These are phyloP conservation scores for Lamellibrachia luymesi DNA, from an alignment of 1,140 invertebrate genomes.

Conservation along the genomic window DNA sequence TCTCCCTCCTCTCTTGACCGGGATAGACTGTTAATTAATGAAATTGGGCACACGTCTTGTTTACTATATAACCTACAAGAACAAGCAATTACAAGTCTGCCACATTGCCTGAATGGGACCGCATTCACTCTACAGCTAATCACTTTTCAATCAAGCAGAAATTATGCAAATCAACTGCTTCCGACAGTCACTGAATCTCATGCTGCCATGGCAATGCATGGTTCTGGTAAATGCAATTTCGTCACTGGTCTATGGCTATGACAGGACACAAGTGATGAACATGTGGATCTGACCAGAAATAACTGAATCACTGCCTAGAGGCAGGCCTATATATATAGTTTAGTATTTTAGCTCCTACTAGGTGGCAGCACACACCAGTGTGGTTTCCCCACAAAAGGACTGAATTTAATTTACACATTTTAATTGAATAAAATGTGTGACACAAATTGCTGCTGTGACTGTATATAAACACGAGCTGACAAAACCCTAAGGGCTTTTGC, in stretches of 20 bases:
- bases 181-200: not conserved
- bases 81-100: not conserved
- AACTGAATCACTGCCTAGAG: not conserved
- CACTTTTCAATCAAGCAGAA: not conserved
- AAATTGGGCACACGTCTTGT: not conserved
- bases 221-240: not conserved
- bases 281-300: not conserved
- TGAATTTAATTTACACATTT: too few relatives aligned
- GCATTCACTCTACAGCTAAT: not conserved
- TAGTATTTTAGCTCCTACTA: not conserved
- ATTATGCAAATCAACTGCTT: constrained; percentile 1
- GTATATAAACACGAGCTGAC: too few relatives aligned
- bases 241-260: not conserved
- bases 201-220: not conserved
- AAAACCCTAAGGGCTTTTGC: too few relatives aligned
- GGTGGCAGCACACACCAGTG: not conserved
- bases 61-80: not conserved
- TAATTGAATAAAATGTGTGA: too few relatives aligned
- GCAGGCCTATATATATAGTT: not conserved
- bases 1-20: too few relatives aligned
- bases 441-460: too few relatives aligned
- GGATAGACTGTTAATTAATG: not conserved
- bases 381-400: not conserved
- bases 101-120: not conserved
- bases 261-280: not conserved